Percentiles rank a stretch among this genome's conserved stretches.
phyloP scores from a whole-genome alignment of 2,113 vertebrate species.

The Hassar affinis region DNA sequence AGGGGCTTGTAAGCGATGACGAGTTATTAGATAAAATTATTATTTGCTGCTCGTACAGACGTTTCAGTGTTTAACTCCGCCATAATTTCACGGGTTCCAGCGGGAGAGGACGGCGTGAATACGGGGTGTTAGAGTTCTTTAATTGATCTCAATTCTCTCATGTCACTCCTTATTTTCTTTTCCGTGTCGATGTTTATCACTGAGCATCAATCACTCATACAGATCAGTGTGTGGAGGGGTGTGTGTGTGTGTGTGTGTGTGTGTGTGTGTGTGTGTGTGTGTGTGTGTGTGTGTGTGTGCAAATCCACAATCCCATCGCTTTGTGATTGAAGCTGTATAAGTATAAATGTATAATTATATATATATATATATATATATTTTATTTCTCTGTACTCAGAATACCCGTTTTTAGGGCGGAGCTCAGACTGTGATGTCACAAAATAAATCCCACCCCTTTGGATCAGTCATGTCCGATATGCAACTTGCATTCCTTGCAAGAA shows the following conservation, averaged over 20 bases:
- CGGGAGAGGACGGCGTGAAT: background rate
- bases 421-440: background rate
- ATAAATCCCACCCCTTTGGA: background rate
- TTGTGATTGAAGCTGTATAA: no score
- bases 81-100: background rate
- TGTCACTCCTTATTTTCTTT: background rate
- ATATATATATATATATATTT: no score
- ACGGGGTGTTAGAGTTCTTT: background rate
- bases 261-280: background rate
- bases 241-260: no score
- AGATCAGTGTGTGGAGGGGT: no score
- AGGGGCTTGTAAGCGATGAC: background rate
- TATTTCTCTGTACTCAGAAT: background rate
- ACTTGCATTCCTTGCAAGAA: no score
- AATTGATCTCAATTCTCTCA: slow-evolving; percentile 1
- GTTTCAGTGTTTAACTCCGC: background rate
- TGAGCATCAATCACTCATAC: background rate
- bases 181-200: background rate
- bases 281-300: background rate
- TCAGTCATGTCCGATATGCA: background rate
- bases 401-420: background rate
- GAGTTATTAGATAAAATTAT: background rate
- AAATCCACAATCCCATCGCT: background rate
- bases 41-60: no score
- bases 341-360: no score